These are phyloP conservation scores for Drosophila parthenogenetica DNA, from an alignment of 2,888 invertebrate genomes.

Conservation along the genomic window DNA sequence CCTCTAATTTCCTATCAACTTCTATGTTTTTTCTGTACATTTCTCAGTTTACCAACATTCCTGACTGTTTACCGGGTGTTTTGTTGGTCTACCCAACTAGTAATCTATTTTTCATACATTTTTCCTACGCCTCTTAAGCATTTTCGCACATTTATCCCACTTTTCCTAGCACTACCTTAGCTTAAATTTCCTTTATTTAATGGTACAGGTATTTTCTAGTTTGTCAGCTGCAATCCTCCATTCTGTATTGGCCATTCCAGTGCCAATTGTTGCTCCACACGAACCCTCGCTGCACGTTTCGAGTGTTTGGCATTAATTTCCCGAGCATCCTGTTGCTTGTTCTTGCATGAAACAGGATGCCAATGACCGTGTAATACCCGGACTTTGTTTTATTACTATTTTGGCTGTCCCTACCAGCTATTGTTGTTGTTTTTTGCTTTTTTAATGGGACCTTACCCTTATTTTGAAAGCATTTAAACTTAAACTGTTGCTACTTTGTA, in stretches of 20 bases:
- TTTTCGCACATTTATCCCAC: no score
- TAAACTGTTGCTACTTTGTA: constrained; percentile 45
- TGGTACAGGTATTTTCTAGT: constrained; percentile 31
- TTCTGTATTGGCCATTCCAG: constrained; percentile 49
- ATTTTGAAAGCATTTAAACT: constrained; percentile 3
- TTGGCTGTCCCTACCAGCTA: constrained; percentile 29
- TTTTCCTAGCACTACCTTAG: no score
- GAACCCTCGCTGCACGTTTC: constrained; percentile 44
- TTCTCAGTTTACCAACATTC: no score
- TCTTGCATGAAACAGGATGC: constrained; percentile 82
- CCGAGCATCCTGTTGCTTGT: constrained; percentile 81
- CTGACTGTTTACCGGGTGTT: no score
- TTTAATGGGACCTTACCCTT: constrained; percentile 21
- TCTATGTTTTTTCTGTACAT: no score
- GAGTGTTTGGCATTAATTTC: constrained; percentile 65
- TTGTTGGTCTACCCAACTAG: no score
- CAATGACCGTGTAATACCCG: constrained; percentile 78
- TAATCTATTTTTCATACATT: no score
- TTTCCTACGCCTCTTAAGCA: no score
- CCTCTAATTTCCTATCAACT: no score
- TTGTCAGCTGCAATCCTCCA: neutral
- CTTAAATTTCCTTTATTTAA: no score
- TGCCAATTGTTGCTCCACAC: constrained; percentile 40
- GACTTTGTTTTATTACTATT: constrained; percentile 32
- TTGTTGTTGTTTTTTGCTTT: constrained; percentile 8